A percentile compares a stretch with the other conserved stretches of the same genome.
phyloP scores from a whole-genome alignment of 2,797 vertebrate species.

The Thaleichthys pacificus region DNA sequence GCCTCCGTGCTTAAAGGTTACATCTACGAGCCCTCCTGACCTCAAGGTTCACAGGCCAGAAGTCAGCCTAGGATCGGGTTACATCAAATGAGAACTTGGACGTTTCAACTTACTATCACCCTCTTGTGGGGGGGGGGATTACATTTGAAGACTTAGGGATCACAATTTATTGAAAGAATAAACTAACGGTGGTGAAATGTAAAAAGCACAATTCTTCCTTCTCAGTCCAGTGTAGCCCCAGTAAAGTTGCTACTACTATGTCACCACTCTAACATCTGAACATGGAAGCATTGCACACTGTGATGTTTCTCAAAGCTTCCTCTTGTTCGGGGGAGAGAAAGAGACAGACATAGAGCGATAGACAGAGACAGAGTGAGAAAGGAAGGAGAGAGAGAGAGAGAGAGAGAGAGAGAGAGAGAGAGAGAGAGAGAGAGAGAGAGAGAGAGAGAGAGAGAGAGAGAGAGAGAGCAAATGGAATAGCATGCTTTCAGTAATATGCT shows the following conservation, averaged over 20 bases:
- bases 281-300: conserved; percentile 86
- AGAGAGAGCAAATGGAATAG: neutral
- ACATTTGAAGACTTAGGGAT: conserved; percentile 41
- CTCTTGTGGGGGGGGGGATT: conserved; percentile 46
- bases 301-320: no score
- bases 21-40: conserved; percentile 57
- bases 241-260: no score
- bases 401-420: neutral
- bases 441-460: neutral
- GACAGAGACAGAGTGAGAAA: neutral
- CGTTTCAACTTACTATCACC: conserved; percentile 55
- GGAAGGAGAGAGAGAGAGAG: neutral
- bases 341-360: neutral
- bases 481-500: conserved; percentile 75
- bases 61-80: conserved; percentile 66
- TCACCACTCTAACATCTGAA: conserved; percentile 69
- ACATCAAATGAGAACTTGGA: conserved; percentile 50
- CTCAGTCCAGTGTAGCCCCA: neutral
- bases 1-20: conserved; percentile 51
- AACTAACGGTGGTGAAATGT: neutral
- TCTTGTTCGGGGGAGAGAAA: neutral
- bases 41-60: conserved; percentile 55
- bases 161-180: neutral
- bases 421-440: neutral
- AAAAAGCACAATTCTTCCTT: neutral